Conservation (phyloP, 2,113 vertebrate genomes). For the Orientallactaga bullata region DNA sequence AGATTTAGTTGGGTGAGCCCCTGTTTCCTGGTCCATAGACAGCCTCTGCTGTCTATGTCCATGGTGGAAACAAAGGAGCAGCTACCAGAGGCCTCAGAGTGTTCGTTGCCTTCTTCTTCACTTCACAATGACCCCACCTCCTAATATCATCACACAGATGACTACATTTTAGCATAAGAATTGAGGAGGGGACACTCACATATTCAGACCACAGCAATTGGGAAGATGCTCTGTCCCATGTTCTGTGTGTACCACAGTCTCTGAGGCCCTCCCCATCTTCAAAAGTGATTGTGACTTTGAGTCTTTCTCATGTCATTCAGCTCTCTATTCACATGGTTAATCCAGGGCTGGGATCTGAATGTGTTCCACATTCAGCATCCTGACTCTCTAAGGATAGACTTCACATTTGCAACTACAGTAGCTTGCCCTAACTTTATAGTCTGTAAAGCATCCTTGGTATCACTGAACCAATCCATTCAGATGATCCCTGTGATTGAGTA, state of each 20-base stretch:
- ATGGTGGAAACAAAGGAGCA: background rate
- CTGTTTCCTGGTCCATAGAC: background rate
- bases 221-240: background rate
- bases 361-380: background rate
- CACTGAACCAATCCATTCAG: background rate
- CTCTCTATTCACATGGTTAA: background rate
- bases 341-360: fast-evolving
- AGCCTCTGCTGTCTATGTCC: background rate
- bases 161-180: background rate
- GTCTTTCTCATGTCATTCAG: background rate
- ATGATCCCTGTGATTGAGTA: background rate
- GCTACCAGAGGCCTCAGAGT: background rate
- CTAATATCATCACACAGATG: background rate
- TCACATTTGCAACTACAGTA: background rate
- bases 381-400: background rate
- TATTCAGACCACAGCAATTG: background rate
- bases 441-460: background rate
- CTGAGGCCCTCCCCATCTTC: background rate
- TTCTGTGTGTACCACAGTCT: background rate
- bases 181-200: background rate
- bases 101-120: background rate
- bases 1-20: background rate
- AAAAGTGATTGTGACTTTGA: background rate
- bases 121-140: background rate
- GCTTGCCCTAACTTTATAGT: background rate